Evolutionary conservation across 2,113 vertebrate genomes (phyloP).

Genomic region (Brienomyrus brachyistius): DNA sequence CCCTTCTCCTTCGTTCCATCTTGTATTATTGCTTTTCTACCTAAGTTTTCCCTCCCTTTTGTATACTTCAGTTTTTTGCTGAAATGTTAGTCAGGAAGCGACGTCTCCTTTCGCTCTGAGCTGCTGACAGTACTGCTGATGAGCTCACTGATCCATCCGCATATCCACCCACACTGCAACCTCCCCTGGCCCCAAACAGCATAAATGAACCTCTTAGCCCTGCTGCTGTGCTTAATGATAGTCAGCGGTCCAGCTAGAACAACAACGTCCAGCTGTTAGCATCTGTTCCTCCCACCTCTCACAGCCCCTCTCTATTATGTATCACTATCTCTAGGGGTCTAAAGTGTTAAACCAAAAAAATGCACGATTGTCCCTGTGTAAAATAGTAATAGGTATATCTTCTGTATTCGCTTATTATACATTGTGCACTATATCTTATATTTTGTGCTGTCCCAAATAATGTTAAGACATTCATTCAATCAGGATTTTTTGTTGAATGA

Average conservation of each 20-base stretch:
- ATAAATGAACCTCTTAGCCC: slow-evolving; percentile 58
- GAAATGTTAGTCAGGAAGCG: slow-evolving; percentile 38
- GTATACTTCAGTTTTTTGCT: slow-evolving; percentile 4
- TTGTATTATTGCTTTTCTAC: slow-evolving; percentile 46
- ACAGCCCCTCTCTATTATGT: not conserved
- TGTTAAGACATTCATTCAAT: not conserved
- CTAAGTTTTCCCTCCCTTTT: not conserved
- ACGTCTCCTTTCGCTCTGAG: slow-evolving; percentile 35
- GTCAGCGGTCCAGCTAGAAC: slow-evolving; percentile 43
- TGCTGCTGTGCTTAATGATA: slow-evolving; percentile 58
- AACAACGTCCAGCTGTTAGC: slow-evolving; percentile 56
- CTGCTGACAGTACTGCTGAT: slow-evolving; percentile 8
- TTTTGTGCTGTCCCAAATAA: not conserved
- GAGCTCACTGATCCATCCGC: slow-evolving; percentile 17
- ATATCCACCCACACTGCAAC: not conserved
- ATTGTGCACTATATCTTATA: not conserved
- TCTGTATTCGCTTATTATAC: not conserved
- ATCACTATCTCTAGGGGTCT: not conserved
- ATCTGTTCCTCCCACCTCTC: slow-evolving; percentile 48
- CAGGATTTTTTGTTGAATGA: not conserved
- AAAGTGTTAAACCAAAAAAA: not conserved
- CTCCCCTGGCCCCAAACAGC: slow-evolving; percentile 3
- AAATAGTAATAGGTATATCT: not conserved
- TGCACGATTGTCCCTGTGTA: not conserved
- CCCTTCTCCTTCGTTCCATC: slow-evolving; percentile 40